phyloP scores from a whole-genome alignment of 2,797 vertebrate species.

The Streptopelia turtur region DNA sequence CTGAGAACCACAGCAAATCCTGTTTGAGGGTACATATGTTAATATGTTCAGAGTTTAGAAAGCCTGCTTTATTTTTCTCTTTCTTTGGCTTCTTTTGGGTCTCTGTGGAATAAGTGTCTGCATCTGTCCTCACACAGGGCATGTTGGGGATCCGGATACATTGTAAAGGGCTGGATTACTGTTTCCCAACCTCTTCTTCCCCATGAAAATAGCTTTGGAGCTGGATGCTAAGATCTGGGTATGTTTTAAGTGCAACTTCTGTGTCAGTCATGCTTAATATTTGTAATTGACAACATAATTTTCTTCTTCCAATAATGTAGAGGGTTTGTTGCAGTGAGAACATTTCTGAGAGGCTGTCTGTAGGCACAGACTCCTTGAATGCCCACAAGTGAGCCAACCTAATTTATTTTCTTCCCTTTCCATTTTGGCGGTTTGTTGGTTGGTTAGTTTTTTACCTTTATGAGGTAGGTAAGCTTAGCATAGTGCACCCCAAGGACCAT shows the following conservation, averaged over 20 bases:
- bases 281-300: not conserved
- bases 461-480: not conserved
- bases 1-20: not conserved
- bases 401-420: not conserved
- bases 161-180: not conserved
- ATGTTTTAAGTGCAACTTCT: not conserved
- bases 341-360: not conserved
- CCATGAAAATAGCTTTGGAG: not conserved
- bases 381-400: not conserved
- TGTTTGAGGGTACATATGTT: not conserved
- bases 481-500: not conserved
- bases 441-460: not conserved
- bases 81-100: not conserved
- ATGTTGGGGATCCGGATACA: fast-evolving
- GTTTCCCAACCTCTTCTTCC: not conserved
- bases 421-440: not conserved
- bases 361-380: not conserved
- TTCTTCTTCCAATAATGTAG: not conserved
- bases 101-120: not conserved
- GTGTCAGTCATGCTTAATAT: not conserved
- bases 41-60: not conserved
- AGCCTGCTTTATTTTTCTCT: not conserved
- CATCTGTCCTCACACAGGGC: not conserved
- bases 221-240: not conserved
- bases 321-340: not conserved